Evolutionary conservation across 2,113 vertebrate species (phyloP), one percentile per base, ranked within the genome.

Genomic region (Archocentrus centrarchus): DNA sequence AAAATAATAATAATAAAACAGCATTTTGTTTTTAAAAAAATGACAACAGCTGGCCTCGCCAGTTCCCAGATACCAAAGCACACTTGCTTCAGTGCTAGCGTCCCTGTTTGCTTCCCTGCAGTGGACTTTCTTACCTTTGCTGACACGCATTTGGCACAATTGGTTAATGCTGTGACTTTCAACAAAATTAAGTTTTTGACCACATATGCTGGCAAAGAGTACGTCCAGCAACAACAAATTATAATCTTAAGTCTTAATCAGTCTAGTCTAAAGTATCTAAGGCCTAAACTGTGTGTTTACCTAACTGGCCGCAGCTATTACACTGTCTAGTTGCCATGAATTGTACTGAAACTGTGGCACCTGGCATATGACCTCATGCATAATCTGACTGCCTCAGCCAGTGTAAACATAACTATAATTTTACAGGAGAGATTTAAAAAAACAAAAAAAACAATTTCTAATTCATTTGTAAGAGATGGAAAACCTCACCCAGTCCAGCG

Each of bases 401-500:
- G 55, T 77, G 58, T 75, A 76, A 79, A 73, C 60, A 75, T 79
- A 7, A 68, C 47, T 55, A 37, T 81, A 77, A 82, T 85, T 93
- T 80, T 17, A 37, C 73, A 79, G 24, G 62, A 62, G 35, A 57
- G 47, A 7, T 44, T 32, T 30, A 10, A 39, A 39, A 39, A 37
- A 10, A 39, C 10, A 39, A 37, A 7, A 30, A 35, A 35, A 35
- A 35, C 27, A 11, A 32, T 17, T 79, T 63, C 50, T 64, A 81
- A 82, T 44, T 90, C 62, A 82, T 64, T 63, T 73, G 59, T 22
- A 66, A 81, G 22, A 58, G 58, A 85, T 82, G 58, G 75, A 70
- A 59, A 24, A 81, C 82, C 80, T 80, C 7, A 55, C 32, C 27
- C 17, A 55, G 75, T 20, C 44, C 79, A 44, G 17, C 41, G 11